Conservation (phyloP, 2,888 invertebrate species). For the Clanis bilineata region DNA sequence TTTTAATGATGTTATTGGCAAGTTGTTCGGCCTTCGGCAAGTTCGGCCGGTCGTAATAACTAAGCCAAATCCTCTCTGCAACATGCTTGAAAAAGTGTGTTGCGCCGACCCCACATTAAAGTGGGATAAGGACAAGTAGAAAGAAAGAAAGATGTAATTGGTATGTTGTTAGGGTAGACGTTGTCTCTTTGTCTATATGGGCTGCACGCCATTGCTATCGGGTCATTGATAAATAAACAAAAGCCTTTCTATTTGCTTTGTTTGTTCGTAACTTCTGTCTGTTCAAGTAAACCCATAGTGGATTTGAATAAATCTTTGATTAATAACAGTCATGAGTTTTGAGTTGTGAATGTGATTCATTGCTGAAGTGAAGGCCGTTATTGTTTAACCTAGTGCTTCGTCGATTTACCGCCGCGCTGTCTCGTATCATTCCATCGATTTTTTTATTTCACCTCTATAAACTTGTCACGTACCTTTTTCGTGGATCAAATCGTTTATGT, state of each 20-base stretch:
- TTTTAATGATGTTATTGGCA: no score
- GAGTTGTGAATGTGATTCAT: neutral
- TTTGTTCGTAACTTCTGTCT: neutral
- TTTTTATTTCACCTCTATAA: constrained; percentile 24
- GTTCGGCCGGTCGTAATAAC: no score
- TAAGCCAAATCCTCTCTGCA: no score
- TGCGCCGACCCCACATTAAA: no score
- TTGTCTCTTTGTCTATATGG: no score
- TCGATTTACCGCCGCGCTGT: constrained; percentile 27
- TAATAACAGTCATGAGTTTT: no score
- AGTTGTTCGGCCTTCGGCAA: no score
- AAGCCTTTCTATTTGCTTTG: neutral
- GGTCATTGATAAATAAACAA: neutral
- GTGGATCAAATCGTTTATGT: constrained; percentile 30
- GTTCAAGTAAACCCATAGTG: neutral
- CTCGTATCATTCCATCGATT: constrained; percentile 24
- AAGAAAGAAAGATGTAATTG: no score
- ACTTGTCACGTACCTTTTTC: constrained; percentile 32
- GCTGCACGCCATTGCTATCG: no score
- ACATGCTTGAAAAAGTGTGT: no score
- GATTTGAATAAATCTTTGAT: neutral
- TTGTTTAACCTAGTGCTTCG: neutral
- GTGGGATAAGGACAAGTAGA: no score
- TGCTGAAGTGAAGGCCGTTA: neutral
- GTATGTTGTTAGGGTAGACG: no score